These are phyloP conservation scores for Coleophora deauratella DNA, from an alignment of 2,888 invertebrate species.

Conservation along the genomic window DNA sequence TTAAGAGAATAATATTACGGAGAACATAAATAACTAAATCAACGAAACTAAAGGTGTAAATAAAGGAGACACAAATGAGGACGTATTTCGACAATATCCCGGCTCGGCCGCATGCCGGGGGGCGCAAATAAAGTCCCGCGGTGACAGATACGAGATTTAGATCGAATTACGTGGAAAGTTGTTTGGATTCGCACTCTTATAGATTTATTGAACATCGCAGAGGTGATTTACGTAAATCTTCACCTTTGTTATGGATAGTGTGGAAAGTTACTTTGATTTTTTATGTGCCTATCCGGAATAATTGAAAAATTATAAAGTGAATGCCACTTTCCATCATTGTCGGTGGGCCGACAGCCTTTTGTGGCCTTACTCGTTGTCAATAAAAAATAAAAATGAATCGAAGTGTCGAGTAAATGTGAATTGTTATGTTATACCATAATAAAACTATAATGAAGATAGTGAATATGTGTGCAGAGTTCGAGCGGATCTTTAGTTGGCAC, in stretches of 20 bases:
- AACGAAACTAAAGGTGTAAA: conserved; percentile 12
- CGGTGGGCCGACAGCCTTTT: no score
- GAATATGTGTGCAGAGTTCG: no score
- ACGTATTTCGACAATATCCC: conserved; percentile 23
- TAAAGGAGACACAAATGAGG: conserved; percentile 21
- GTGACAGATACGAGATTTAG: conserved; percentile 8
- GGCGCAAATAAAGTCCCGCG: conserved; percentile 7
- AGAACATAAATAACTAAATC: conserved; percentile 11
- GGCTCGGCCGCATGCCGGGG: conserved; percentile 1
- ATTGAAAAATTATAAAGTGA: not conserved
- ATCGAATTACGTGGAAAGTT: conserved; percentile 1
- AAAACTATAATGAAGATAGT: no score
- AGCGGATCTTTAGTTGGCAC: no score
- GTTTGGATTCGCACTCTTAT: not conserved
- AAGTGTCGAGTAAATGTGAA: no score
- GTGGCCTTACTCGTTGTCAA: no score
- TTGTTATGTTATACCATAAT: no score
- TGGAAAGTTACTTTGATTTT: not conserved
- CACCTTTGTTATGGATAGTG: not conserved
- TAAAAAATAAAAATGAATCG: no score
- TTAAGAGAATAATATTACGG: no score
- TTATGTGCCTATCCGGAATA: not conserved
- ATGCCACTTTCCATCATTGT: no score
- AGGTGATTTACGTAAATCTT: not conserved
- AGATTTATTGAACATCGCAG: not conserved